Conservation (phyloP, 2,797 vertebrate species). For the Poeciliopsis gracilis region DNA sequence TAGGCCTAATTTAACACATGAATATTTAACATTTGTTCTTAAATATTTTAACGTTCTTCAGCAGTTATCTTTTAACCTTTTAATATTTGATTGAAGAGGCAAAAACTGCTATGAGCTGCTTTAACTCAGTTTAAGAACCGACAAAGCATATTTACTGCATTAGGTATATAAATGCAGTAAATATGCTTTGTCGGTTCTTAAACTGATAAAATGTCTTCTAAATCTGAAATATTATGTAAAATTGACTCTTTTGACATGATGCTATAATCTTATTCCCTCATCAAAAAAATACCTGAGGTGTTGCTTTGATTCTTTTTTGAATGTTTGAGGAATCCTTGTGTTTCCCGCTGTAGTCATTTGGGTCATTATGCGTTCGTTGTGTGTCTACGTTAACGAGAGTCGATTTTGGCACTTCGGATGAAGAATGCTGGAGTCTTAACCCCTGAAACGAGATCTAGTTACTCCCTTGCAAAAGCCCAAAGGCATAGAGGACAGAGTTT, state of each 20-base stretch:
- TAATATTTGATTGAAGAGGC: not conserved
- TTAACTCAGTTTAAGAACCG: not conserved
- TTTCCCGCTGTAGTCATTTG: too few species aligned
- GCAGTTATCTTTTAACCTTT: conserved; percentile 1
- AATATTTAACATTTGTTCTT: not conserved
- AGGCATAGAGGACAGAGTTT: not conserved
- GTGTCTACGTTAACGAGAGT: too few species aligned
- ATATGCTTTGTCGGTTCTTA: too few species aligned
- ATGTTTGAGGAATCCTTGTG: too few species aligned
- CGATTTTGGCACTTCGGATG: not conserved
- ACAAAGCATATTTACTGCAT: not conserved
- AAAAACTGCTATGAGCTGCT: not conserved
- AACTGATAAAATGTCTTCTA: not conserved
- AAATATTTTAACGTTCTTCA: not conserved
- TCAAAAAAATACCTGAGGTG: too few species aligned
- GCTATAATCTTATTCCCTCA: too few species aligned
- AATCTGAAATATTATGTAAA: not conserved
- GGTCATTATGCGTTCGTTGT: too few species aligned
- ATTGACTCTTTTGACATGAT: too few species aligned
- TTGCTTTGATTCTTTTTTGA: too few species aligned
- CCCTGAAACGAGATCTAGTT: not conserved
- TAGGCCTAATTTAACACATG: not conserved
- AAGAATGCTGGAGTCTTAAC: not conserved
- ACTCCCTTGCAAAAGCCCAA: not conserved
- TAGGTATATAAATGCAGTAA: too few species aligned